A percentile compares a stretch with the other conserved stretches of the same genome.
Evolutionary conservation across 2,888 invertebrate species (phyloP).

Genomic region (Phytoseiulus persimilis): DNA sequence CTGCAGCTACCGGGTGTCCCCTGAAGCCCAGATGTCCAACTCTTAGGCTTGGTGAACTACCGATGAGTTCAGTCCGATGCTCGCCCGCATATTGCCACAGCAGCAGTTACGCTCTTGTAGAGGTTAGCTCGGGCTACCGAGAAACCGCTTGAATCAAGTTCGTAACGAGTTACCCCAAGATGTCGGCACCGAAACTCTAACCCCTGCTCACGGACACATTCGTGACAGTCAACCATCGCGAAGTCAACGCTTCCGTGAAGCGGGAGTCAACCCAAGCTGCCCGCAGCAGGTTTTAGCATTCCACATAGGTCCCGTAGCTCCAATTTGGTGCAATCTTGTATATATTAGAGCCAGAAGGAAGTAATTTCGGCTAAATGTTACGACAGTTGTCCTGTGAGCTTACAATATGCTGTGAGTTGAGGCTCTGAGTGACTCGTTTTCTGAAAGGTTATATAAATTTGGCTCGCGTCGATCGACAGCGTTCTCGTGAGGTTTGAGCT

Average conservation of each 20-base stretch:
- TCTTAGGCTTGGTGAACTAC: neutral
- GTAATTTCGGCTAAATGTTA: neutral
- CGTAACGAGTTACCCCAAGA: neutral
- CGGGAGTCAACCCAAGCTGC: neutral
- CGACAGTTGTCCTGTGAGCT: neutral
- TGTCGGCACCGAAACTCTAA: neutral
- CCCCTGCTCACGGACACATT: neutral
- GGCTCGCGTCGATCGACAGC: no score
- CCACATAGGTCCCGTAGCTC: neutral
- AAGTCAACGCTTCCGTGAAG: neutral
- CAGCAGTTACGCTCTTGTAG: neutral
- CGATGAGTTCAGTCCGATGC: neutral
- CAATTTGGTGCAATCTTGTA: neutral
- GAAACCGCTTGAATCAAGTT: neutral
- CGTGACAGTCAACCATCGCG: neutral
- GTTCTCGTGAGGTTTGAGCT: no score
- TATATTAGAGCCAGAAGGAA: neutral
- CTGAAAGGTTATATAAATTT: no score
- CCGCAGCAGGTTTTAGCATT: neutral
- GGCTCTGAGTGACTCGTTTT: no score
- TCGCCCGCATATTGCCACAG: neutral
- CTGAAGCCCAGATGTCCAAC: neutral
- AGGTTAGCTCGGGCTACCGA: neutral
- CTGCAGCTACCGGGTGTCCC: neutral
- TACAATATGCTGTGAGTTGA: no score